Evolutionary conservation across 2,888 invertebrate genomes (phyloP).

Genomic region (Hemistola chrysoprasaria): DNA sequence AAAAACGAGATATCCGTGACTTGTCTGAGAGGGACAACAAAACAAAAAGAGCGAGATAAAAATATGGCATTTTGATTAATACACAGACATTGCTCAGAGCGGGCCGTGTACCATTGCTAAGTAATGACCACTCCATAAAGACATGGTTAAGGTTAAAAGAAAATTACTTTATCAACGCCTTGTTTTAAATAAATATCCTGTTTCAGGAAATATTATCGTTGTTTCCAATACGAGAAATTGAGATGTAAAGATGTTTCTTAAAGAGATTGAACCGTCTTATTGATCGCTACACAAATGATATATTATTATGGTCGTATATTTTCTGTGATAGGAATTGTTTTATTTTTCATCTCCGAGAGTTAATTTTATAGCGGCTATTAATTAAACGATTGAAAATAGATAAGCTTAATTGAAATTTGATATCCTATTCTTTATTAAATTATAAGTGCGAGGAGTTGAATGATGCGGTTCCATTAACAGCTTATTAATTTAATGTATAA

Average conservation of each 20-base stretch:
- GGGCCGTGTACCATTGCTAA: slow-evolving; percentile 81
- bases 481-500: slow-evolving; percentile 20
- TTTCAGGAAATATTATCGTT: slow-evolving; percentile 82
- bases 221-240: slow-evolving; percentile 80
- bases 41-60: slow-evolving; percentile 66
- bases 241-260: slow-evolving; percentile 70
- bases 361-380: slow-evolving; percentile 52
- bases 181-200: slow-evolving; percentile 82
- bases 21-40: slow-evolving; percentile 61
- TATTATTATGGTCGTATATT: slow-evolving; percentile 70
- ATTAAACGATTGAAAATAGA: slow-evolving; percentile 47
- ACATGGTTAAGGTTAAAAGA: slow-evolving; percentile 83
- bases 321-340: slow-evolving; percentile 46
- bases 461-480: slow-evolving; percentile 24
- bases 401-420: slow-evolving; percentile 46
- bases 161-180: slow-evolving; percentile 83
- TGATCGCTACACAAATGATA: slow-evolving; percentile 77
- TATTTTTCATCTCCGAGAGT: slow-evolving; percentile 46
- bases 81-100: slow-evolving; percentile 79
- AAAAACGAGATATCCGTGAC: slow-evolving; percentile 73
- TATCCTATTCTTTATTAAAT: slow-evolving; percentile 31
- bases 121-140: slow-evolving; percentile 82
- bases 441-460: slow-evolving; percentile 19
- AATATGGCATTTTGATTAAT: slow-evolving; percentile 82
- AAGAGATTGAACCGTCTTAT: slow-evolving; percentile 72